Evolutionary conservation across 2,888 invertebrate genomes (phyloP), one percentile per base, ranked within the genome.

Genomic region (Oligia latruncula): DNA sequence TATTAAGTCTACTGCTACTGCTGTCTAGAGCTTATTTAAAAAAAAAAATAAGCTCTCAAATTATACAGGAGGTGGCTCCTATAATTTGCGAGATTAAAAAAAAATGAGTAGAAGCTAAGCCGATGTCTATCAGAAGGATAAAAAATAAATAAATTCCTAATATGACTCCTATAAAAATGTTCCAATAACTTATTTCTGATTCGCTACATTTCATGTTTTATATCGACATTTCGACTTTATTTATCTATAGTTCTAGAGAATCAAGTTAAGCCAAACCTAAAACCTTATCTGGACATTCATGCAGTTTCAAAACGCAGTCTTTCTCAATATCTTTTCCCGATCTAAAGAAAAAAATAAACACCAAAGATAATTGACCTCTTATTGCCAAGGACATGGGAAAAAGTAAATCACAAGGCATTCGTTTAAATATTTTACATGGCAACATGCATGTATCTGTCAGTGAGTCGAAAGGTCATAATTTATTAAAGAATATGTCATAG

Each of bases 401-500:
- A 66, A 66, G 60, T 66, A 74, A 70, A 17, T 77, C 72, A 74
- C 72, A 64, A 66, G 72, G 15, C 66, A 79, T 76, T 71, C 17
- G 67, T 78, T 58, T 60, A 35, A 82, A 43, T 62, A 52, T 83
- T 70, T 81, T 66, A 70, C 76, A 66, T 66, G 66, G 29, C 74
- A 79, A 77, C 72, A 67, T 52, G 23, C 70, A 79, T 77, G 75
- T 79, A 72, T 6, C 81, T 81, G 86, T 84, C 86, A 66, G 0
- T 43, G 43, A 64, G 13, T 17, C 23, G 29, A 83, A 82, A 78
- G 76, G 75, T 73, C 64, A 81, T 81, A 78, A 85, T 81, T 81
- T 87, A 79, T 82, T 76, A 74, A 64, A 83, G 65, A 81, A 83
- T 80, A 76, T 79, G 77, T 78, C 82, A 75, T 80, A 71, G 65